phyloP scores from a whole-genome alignment of 2,797 vertebrate genomes.

The Heteromormyrus szaboi region DNA sequence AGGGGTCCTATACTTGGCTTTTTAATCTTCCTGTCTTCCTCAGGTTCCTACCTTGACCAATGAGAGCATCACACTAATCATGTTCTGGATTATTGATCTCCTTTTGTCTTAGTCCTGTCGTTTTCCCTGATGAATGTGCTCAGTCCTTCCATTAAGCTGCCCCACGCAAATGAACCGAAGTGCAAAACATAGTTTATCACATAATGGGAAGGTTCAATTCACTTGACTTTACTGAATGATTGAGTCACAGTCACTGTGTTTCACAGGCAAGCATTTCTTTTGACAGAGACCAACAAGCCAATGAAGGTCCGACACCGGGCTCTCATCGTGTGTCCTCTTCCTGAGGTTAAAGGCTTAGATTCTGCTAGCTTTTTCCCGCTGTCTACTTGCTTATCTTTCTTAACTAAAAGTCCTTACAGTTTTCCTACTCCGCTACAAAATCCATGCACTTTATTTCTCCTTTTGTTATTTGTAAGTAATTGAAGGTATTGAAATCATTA shows the following conservation, averaged over 20 bases:
- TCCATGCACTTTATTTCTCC: neutral
- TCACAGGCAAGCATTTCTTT: neutral
- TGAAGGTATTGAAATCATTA: neutral
- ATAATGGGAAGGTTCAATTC: neutral
- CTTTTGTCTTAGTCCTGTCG: neutral
- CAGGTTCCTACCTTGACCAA: neutral
- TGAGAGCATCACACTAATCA: neutral
- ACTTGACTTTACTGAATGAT: neutral
- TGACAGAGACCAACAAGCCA: neutral
- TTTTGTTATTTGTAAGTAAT: neutral
- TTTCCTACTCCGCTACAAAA: neutral
- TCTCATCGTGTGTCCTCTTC: neutral
- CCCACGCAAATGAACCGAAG: neutral
- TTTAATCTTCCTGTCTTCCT: neutral
- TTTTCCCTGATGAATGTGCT: conserved; percentile 5
- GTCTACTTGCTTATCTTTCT: neutral
- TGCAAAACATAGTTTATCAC: neutral
- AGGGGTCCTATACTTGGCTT: no score
- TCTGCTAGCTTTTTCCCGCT: neutral
- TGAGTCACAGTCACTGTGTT: neutral
- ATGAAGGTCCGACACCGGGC: neutral
- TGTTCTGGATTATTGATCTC: conserved; percentile 1
- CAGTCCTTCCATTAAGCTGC: neutral
- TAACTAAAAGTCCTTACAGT: neutral
- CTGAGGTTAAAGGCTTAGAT: neutral